A percentile compares a stretch with the other conserved stretches of the same genome.
Evolutionary conservation across 2,888 invertebrate species (phyloP).

Genomic region (Cordylochernes scorpioides): DNA sequence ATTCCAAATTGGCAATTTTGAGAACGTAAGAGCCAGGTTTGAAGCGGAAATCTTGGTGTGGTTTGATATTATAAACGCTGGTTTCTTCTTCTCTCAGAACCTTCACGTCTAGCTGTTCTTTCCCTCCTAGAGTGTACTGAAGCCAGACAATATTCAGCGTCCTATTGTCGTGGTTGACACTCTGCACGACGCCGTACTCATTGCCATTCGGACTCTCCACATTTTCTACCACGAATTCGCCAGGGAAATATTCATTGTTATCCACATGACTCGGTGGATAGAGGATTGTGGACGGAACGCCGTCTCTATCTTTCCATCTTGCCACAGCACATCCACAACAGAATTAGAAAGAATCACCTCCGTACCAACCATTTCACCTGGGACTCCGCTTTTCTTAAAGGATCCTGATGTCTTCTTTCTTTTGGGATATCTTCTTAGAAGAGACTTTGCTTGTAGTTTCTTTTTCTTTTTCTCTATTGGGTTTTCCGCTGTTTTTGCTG

Average conservation of each 20-base stretch:
- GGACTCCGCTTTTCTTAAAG: too few species aligned
- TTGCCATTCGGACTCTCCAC: conserved; percentile 25
- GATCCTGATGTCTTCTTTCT: too few species aligned
- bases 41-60: conserved; percentile 78
- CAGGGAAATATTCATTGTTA: conserved; percentile 82
- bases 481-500: too few species aligned
- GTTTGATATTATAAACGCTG: conserved; percentile 80
- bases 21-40: conserved; percentile 73
- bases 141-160: conserved; percentile 49
- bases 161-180: conserved; percentile 44
- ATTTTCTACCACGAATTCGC: conserved; percentile 66
- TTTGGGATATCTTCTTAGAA: too few species aligned
- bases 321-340: conserved; percentile 48
- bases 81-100: conserved; percentile 52
- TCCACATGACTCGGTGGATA: conserved; percentile 83
- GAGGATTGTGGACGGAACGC: conserved; percentile 58
- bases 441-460: too few species aligned
- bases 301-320: conserved; percentile 65
- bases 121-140: conserved; percentile 36
- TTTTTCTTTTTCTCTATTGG: too few species aligned
- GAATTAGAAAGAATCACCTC: conserved; percentile 55
- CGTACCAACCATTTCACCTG: conserved; percentile 42
- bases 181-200: conserved; percentile 66
- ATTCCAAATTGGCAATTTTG: too few species aligned
- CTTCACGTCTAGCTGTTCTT: too few species aligned